Base-by-base conservation (phyloP, 2,888 invertebrate genomes). In the Psococerastis gibbosa region DNA sequence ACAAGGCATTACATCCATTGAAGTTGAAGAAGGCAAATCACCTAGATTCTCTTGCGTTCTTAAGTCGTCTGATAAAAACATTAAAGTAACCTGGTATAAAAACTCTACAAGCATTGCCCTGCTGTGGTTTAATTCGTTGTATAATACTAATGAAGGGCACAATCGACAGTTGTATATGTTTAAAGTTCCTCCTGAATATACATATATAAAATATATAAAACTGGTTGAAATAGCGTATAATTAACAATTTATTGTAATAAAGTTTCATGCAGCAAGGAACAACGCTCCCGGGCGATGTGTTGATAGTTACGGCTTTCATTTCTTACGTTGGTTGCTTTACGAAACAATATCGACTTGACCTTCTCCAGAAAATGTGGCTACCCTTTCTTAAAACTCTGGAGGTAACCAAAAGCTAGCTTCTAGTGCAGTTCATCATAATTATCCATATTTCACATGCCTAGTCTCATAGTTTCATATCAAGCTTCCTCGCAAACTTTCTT, bases 251-350 rank as follows among this genome's bases (percentile, higher is more conserved):
- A 33, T 33, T 33, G 15, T 3, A 33, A 5, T 33, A 5, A 6
- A 87, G 85, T 56, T 85, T 85, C 56, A 76, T 80, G 65, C 74
- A 78, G 56, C 88, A 89, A 64, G 87, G 83, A 45, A 80, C 81
- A 43, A 94, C 91, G n/a, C 64, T 95, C 43, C 92, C 94, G 0
- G 94, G 94, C 9, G 94, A 95, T 57, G 82, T 92, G 18, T 67
- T 95, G 2, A 66, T 94, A 17, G 81, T 91, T 2, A 91, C 94
- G 32, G 92, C 94, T 1, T 95, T 94, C 59, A 87, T 95, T 53
- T 94, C 94, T 0, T 95, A 95, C 59, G 88, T 91, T 5, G 95
- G 95, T 3, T 92, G 92, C 58, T 95, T 95, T 59, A 92, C 92
- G 0, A 94, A 92, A 58, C 79, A 82, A 54, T 95, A 88, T 58